Evolutionary conservation across 2,797 vertebrate species (phyloP), one percentile per base, ranked within the genome.

Genomic region (Onychomys arenicola): DNA sequence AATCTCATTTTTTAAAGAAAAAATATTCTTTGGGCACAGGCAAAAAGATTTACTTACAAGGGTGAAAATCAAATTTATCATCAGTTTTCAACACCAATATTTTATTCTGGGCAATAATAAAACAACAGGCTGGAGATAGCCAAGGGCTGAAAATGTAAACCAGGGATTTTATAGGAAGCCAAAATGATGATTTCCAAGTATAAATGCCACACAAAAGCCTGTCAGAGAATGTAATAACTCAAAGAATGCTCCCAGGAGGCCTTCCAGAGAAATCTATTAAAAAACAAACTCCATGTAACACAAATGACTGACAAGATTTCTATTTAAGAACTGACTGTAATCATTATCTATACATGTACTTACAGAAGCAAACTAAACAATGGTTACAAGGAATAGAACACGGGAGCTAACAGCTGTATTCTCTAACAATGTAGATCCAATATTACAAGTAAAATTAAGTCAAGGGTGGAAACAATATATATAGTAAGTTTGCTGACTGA

Each of bases 61-160:
- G 6, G 13, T 75, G 57, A 21, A 95, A 87, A 93, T 92, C 34
- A 59, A 73, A 71, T 59, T 89, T 94, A 92, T 86, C 19, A 61
- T 75, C 61, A 82, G 27, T 86, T 96, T 91, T 82, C 27, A 84
- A 86, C 7, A 92, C 32, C 14, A 82, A 77, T 43, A 94, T 67
- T 96, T 92, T 87, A 95, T 92, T 86, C 57, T 87, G n/a, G 49
- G 16, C 86, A 37, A 95, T 27, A 85, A 92, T 55, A 90, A 94
- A 93, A 85, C 19, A 85, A 83, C 13, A 95, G n/a, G 89, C 63
- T 91, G 89, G 91, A 96, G 40, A 90, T 75, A 57, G 29, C 85
- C 43, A 71, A 89, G 19, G 32, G 77, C 49, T 95, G 34, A 96
- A 95, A 92, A 87, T 43, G 23, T 90, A 52, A 95, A 37, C 25